Percentiles rank a stretch among this genome's conserved stretches.
Evolutionary conservation across 2,113 vertebrate genomes (phyloP).

Genomic region (Athene noctua): DNA sequence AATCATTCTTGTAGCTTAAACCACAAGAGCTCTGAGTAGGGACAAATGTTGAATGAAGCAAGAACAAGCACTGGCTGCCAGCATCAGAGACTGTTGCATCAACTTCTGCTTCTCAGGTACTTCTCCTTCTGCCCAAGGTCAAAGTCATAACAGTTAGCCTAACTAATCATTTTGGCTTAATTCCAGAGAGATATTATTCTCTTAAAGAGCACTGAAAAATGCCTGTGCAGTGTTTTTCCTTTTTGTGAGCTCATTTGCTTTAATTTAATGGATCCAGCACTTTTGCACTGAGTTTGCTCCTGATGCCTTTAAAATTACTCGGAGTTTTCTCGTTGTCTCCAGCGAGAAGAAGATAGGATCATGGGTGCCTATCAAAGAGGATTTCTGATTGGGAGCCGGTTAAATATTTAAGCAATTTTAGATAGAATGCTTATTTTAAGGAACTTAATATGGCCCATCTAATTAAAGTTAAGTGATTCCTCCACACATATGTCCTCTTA

Average conservation of each 20-base stretch:
- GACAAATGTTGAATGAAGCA: neutral
- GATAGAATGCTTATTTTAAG: slow-evolving; percentile 42
- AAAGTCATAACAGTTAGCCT: neutral
- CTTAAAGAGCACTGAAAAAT: neutral
- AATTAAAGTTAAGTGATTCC: slow-evolving; percentile 70
- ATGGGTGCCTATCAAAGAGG: slow-evolving; percentile 29
- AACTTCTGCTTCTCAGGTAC: neutral
- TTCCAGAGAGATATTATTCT: neutral
- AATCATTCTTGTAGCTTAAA: neutral
- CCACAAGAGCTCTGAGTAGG: neutral
- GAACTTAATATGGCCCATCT: slow-evolving; percentile 61
- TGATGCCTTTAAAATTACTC: slow-evolving; percentile 17
- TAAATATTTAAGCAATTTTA: slow-evolving; percentile 67
- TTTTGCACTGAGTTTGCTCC: neutral
- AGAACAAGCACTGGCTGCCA: neutral
- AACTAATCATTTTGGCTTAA: neutral
- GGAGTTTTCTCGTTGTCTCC: neutral
- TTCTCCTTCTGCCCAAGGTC: neutral
- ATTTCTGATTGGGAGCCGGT: slow-evolving; percentile 59
- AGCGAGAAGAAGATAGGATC: neutral
- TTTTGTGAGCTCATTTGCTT: neutral
- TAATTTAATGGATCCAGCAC: neutral
- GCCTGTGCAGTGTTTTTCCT: neutral
- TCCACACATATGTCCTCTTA: slow-evolving; percentile 61
- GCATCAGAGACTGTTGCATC: neutral